These are phyloP conservation scores for Glomeris marginata DNA, from an alignment of 2,888 invertebrate genomes.

Conservation along the genomic window DNA sequence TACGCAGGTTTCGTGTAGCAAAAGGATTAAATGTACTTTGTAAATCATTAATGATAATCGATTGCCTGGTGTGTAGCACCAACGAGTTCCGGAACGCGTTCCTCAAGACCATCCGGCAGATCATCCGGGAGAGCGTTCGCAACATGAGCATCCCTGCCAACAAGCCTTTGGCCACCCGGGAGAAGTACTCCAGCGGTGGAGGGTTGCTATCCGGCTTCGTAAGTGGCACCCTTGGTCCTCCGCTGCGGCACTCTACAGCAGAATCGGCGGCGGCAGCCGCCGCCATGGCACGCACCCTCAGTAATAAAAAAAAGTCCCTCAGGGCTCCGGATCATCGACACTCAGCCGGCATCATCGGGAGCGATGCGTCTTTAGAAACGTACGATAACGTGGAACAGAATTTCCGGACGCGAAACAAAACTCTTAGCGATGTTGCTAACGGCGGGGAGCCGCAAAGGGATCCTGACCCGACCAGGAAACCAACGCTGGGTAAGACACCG, in stretches of 20 bases:
- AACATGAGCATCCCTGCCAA: constrained; percentile 83
- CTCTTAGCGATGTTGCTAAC: constrained; percentile 56
- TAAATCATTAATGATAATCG: no score
- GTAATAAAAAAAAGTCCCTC: constrained; percentile 56
- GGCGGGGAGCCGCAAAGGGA: constrained; percentile 16
- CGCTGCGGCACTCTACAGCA: constrained; percentile 12
- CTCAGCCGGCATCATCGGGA: constrained; percentile 72
- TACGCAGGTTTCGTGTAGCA: no score
- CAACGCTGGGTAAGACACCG: constrained; percentile 70
- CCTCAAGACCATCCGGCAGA: constrained; percentile 90
- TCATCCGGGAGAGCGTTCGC: constrained; percentile 89
- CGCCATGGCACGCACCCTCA: constrained; percentile 65
- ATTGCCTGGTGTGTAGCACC: constrained; percentile 44
- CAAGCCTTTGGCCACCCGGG: constrained; percentile 13
- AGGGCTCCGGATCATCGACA: constrained; percentile 55
- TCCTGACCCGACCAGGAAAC: constrained; percentile 27
- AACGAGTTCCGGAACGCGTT: constrained; percentile 93
- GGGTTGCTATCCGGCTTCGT: constrained; percentile 41
- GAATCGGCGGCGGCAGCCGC: constrained; percentile 26
- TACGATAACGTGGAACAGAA: constrained; percentile 26
- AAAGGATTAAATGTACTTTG: no score
- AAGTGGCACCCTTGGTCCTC: constrained; percentile 39
- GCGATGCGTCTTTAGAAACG: constrained; percentile 46
- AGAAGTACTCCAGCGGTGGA: constrained; percentile 12
- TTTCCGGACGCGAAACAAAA: constrained; percentile 76